Percentiles rank a stretch among this genome's conserved stretches.
Conservation (phyloP, 2,888 invertebrate genomes). For the Lordiphosa fenestrarum region DNA sequence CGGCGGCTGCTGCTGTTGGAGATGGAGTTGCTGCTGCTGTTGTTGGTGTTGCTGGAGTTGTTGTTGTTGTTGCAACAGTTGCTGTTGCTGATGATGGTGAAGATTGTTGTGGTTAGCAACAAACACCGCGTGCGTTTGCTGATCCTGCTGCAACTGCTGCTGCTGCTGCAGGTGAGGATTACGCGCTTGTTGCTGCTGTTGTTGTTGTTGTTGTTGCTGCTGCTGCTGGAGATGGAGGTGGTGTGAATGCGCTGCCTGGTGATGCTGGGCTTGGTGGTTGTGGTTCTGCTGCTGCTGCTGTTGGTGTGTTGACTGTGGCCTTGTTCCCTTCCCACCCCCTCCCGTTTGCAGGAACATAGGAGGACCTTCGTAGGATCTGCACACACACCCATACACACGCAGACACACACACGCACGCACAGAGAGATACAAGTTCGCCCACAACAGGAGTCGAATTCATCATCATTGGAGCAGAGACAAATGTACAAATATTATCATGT, state of each 20-base stretch:
- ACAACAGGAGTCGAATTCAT: conserved; percentile 44
- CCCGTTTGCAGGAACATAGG: conserved; percentile 78
- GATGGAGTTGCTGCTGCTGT: conserved; percentile 23
- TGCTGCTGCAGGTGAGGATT: conserved; percentile 25
- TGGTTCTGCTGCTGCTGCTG: conserved; percentile 72
- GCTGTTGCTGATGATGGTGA: conserved; percentile 45
- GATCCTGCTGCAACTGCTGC: conserved; percentile 42
- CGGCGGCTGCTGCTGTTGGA: conserved; percentile 29
- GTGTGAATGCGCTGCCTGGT: conserved; percentile 46
- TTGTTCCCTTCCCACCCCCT: conserved; percentile 80
- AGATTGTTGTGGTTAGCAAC: conserved; percentile 38
- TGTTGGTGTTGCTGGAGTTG: conserved; percentile 37
- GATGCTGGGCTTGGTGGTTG: conserved; percentile 67
- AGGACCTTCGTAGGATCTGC: conserved; percentile 76
- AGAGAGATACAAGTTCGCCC: conserved; percentile 24
- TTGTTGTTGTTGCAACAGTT: conserved; percentile 24
- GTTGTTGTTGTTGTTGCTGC: conserved; percentile 37
- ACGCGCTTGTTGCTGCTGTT: conserved; percentile 23
- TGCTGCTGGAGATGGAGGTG: conserved; percentile 45
- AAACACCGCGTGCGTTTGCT: conserved; percentile 48
- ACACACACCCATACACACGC: conserved; percentile 31
- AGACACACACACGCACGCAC: conserved; percentile 28
- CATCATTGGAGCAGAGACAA: conserved; percentile 26
- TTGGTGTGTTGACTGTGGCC: conserved; percentile 69
- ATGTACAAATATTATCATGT: conserved; percentile 64